Evolutionary conservation across 2,888 invertebrate species (phyloP), one percentile per base, ranked within the genome.

Genomic region (Aspidiotus rigidus): DNA sequence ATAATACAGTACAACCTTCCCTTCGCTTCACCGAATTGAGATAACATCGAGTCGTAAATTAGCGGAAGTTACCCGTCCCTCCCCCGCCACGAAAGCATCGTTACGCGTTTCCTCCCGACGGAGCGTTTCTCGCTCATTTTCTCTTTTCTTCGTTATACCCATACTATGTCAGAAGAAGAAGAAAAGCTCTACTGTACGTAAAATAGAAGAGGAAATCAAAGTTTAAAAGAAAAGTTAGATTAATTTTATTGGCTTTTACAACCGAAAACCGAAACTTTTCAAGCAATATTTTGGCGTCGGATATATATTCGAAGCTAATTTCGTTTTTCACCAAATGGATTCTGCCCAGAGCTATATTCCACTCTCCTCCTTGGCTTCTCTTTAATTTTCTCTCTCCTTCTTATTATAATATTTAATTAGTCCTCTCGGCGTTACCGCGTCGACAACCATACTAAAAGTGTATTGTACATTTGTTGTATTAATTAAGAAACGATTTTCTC

Each of bases 1-100:
- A 28, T 28, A 28, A 28, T 28, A 28, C 28, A 28, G 28, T 28
- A 28, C 49, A 49, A 13, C 49, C 28, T 39, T 64, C 57, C 55
- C 57, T 64, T 56, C 57, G 28, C 55, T 64, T 64, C 57, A 56
- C 49, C 44, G 28, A 28, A 66, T 66, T 66, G 42, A 66, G 66
- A 66, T 66, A 66, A 57, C 66, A 66, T 66, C 66, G 41, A 57
- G 66, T 66, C 66, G 66, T 66, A 66, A 66, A 66, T 66, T 66
- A 66, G 66, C 53, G 62, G 15, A n/a, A 66, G 56, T 54, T 54
- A 57, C 57, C 66, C 57, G 57, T 39, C 57, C 57, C 44, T 66
- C 16, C n/a, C 61, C 62, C 28, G 28, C 28, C 28, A 28, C 28
- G 28, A 28, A 28, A 28, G 17, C 13, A 55, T 55, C 17, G 9